phyloP scores from a whole-genome alignment of 2,888 invertebrate species.

The Protodeltote pygarga region DNA sequence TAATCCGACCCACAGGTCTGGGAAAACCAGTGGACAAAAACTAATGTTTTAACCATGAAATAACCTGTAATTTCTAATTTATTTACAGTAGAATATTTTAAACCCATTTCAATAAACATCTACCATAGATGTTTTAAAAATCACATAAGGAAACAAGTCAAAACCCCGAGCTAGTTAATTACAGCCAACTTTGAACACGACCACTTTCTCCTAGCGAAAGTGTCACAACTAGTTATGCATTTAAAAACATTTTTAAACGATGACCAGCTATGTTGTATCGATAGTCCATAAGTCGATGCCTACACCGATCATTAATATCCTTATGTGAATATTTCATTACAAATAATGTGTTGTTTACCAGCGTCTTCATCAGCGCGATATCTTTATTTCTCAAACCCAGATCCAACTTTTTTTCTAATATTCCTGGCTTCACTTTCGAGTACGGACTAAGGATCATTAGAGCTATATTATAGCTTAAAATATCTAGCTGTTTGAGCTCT shows the following conservation, averaged over 20 bases:
- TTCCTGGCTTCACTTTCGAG: too few relatives aligned
- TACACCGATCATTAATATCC: constrained; percentile 1
- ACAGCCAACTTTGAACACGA: constrained; percentile 28
- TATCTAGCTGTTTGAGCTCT: too few relatives aligned
- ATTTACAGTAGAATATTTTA: constrained; percentile 1
- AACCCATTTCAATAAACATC: background rate
- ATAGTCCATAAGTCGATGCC: background rate
- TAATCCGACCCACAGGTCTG: too few relatives aligned
- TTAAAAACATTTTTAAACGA: constrained; percentile 45
- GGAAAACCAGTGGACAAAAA: too few relatives aligned
- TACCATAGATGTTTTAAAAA: constrained; percentile 4
- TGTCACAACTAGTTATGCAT: constrained; percentile 50
- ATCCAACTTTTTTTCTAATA: too few relatives aligned
- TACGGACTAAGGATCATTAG: too few relatives aligned
- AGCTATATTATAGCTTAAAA: too few relatives aligned
- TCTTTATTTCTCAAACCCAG: too few relatives aligned
- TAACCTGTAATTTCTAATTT: background rate
- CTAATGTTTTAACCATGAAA: too few relatives aligned
- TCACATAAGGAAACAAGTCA: constrained; percentile 29
- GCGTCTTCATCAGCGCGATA: too few relatives aligned
- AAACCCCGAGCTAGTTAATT: constrained; percentile 41
- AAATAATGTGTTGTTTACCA: background rate
- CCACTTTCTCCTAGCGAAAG: constrained; percentile 52
- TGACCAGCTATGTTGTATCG: constrained; percentile 12
- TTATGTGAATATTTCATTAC: constrained; percentile 13